These are phyloP conservation scores for Alaudala cheleensis DNA, from an alignment of 2,113 vertebrate genomes.

Conservation along the genomic window DNA sequence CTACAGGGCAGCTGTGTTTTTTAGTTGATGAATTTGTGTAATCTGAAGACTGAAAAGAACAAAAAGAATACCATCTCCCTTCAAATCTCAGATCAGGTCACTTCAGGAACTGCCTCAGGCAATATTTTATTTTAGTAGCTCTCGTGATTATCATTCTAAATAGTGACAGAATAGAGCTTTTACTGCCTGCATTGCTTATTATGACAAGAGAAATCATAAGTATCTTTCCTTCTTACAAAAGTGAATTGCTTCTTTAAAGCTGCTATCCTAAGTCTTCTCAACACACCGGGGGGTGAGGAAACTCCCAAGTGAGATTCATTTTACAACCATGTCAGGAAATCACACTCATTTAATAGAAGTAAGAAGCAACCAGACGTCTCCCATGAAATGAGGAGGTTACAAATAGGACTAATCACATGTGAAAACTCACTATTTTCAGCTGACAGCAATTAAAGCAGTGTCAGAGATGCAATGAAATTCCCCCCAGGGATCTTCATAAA, in stretches of 20 bases:
- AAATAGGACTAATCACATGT: slow-evolving; percentile 3
- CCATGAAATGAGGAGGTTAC: slow-evolving; percentile 25
- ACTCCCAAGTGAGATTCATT: neutral
- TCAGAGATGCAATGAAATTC: slow-evolving; percentile 17
- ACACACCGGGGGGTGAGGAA: neutral
- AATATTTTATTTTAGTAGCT: neutral
- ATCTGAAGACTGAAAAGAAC: neutral
- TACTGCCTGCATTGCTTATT: neutral
- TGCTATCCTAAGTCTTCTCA: neutral
- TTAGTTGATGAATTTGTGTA: neutral
- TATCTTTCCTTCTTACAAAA: neutral
- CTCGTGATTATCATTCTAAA: neutral
- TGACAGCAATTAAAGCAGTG: slow-evolving; percentile 30
- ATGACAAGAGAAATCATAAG: neutral
- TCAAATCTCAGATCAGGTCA: neutral
- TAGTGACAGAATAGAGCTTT: neutral
- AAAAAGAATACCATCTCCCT: neutral
- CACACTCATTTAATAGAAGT: neutral
- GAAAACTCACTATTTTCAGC: slow-evolving; percentile 5
- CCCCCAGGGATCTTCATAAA: neutral
- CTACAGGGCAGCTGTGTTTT: neutral
- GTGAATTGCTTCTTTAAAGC: neutral
- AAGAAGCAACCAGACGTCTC: neutral
- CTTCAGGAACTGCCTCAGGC: neutral
- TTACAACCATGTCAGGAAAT: neutral